Conservation (phyloP, 1,140 invertebrate species). For the Bombus difficillimus region DNA sequence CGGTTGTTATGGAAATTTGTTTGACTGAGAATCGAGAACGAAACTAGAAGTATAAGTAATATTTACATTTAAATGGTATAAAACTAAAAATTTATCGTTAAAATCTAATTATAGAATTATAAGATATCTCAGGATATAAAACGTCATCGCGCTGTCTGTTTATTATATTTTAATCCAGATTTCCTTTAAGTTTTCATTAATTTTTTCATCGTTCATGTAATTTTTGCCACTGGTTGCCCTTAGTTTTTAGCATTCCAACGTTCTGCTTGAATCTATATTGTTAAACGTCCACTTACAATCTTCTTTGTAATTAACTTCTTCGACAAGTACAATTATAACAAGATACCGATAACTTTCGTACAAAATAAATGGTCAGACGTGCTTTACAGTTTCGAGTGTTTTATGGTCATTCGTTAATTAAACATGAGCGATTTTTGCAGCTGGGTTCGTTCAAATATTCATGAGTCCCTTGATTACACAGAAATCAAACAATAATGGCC, state of each 20-base stretch:
- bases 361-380: not conserved
- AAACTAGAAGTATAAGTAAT: not conserved
- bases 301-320: constrained; percentile 6
- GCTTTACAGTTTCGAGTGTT: constrained; percentile 6
- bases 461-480: not conserved
- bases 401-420: constrained; percentile 14
- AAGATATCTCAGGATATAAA: not conserved
- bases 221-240: not conserved
- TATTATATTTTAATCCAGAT: not conserved
- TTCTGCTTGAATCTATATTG: not conserved
- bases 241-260: not conserved
- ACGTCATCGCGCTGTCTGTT: not conserved
- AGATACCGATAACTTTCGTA: not conserved
- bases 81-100: not conserved
- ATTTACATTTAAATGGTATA: not conserved
- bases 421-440: constrained; percentile 16
- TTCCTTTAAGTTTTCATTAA: not conserved
- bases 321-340: not conserved
- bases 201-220: not conserved
- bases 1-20: not conserved
- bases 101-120: not conserved
- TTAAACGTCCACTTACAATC: not conserved
- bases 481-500: constrained; percentile 10
- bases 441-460: constrained; percentile 1
- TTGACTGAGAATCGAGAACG: not conserved